Base-by-base conservation (phyloP, 2,888 invertebrate species). In the Steromphala cineraria region DNA sequence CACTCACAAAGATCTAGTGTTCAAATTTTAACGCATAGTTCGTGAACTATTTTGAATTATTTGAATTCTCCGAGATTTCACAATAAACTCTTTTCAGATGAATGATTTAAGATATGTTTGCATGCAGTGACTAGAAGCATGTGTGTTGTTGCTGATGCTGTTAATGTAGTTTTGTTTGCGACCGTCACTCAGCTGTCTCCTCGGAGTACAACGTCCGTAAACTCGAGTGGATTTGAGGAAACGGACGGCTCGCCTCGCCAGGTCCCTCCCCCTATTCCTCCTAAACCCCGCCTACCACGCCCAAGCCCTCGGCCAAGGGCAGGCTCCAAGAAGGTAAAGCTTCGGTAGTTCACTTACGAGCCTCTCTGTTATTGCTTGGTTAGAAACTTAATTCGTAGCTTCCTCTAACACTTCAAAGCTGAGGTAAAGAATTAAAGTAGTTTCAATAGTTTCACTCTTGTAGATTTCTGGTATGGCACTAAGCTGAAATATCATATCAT, bases 181-280 rank as follows among this genome's bases (percentile, higher is more conserved):
- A 21, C 52, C 46, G 46, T 21, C 46, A 46, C 19, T 21, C 24
- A 75, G 75, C 52, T 75, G 24, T 19, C 75, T 53, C 19, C 75
- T 24, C 21, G 24, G n/a, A n/a, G n/a, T 15, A 46, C 46, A 46
- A 5, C 13, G 10, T 75, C 19, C 7, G 24, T 24, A 40, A 52
- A 75, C 75, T 19, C 28, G 10, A 75, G 75, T 52, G 52, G 75
- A 75, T 19, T 52, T 21, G 52, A 13, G 24, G 52, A 75, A 15
- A 24, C 52, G 10, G 46, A 52, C 19, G 75, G 46, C 21, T 19
- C 24, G 28, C 13, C 46, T 17, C 40, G 75, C 40, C 21, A 62
- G 55, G 78, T 21, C 40, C 78, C 78, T 40, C 78, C 78, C 46
- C 78, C 78, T 8, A 67, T 78, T 36, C 78, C 78, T 53, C 78